These are phyloP conservation scores for Apis florea DNA, from an alignment of 1,140 invertebrate species.

Conservation along the genomic window DNA sequence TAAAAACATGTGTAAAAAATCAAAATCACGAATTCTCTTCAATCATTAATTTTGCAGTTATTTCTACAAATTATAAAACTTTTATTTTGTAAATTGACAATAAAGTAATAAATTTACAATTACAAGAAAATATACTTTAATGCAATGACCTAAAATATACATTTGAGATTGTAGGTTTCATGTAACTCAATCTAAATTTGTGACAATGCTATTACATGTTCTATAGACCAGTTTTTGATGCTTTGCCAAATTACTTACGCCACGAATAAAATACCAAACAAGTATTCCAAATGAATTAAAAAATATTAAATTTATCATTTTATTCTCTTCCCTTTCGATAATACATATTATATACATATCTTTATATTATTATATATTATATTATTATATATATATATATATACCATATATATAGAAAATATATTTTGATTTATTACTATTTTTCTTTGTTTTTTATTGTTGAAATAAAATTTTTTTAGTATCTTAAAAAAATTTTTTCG, in stretches of 20 bases:
- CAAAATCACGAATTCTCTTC: neutral
- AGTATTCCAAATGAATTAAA: neutral
- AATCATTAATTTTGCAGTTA: neutral
- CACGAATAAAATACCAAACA: neutral
- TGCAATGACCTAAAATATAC: neutral
- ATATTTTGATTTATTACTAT: neutral
- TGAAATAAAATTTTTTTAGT: neutral
- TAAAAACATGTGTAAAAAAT: conserved; percentile 26
- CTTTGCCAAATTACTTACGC: conserved; percentile 19
- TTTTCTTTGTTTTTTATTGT: neutral
- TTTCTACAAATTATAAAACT: neutral
- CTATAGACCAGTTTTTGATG: conserved; percentile 15
- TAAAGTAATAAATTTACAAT: conserved; percentile 21
- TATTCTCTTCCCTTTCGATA: neutral
- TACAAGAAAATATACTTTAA: neutral
- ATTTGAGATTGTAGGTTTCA: neutral
- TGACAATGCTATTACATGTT: conserved; percentile 13
- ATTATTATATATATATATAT: too few species aligned
- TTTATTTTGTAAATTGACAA: conserved; percentile 42
- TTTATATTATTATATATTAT: too few species aligned
- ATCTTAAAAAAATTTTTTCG: neutral
- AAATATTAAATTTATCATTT: neutral
- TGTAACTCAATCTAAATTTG: conserved; percentile 31
- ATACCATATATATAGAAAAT: too few species aligned
- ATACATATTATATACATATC: too few species aligned